Conservation (phyloP, 2,797 vertebrate genomes). For the Peromyscus aztecus region DNA sequence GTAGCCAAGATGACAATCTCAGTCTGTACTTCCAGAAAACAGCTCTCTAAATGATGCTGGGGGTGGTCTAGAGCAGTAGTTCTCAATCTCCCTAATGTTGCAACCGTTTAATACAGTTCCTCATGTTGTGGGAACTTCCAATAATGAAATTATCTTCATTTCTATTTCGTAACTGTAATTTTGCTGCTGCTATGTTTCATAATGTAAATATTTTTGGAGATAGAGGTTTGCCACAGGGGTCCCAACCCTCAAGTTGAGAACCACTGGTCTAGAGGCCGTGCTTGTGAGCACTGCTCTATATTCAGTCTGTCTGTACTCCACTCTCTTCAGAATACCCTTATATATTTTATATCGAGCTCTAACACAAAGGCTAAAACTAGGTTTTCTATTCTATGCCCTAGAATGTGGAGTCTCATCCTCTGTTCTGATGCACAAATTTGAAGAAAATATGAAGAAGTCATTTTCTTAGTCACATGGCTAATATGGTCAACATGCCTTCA, state of each 20-base stretch:
- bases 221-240: neutral
- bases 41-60: neutral
- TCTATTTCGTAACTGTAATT: neutral
- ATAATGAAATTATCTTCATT: neutral
- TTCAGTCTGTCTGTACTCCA: too few relatives aligned
- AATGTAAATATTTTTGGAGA: neutral
- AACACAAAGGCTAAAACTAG: neutral
- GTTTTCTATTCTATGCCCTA: neutral
- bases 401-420: fast-evolving
- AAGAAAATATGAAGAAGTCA: neutral
- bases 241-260: neutral
- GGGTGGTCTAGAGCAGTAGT: neutral
- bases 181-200: too few relatives aligned
- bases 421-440: neutral
- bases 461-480: neutral
- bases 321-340: neutral
- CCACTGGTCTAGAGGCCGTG: too few relatives aligned
- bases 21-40: neutral
- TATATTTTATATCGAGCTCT: neutral
- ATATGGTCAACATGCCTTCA: neutral
- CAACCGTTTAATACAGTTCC: neutral
- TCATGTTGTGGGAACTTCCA: neutral
- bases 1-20: neutral
- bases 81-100: neutral
- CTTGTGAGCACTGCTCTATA: neutral